Evolutionary conservation across 2,888 invertebrate genomes (phyloP).

Genomic region (Icerya purchasi): DNA sequence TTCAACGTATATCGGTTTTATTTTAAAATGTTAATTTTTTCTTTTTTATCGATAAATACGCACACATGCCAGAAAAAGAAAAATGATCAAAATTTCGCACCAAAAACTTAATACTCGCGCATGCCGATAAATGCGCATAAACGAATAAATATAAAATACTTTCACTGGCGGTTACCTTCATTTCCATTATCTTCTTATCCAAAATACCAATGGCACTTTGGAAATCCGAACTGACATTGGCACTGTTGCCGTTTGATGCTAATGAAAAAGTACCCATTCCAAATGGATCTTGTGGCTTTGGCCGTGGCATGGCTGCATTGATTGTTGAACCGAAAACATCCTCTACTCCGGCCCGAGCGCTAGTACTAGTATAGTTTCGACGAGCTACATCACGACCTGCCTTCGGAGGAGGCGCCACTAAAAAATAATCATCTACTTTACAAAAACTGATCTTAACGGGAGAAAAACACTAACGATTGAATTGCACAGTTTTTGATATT

Average conservation of each 20-base stretch:
- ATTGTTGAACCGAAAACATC: constrained; percentile 16
- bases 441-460: too few species aligned
- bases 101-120: too few species aligned
- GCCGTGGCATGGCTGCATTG: constrained; percentile 13
- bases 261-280: constrained; percentile 52
- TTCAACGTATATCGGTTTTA: too few species aligned
- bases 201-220: constrained; percentile 55
- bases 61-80: too few species aligned
- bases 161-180: too few species aligned
- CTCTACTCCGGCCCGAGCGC: constrained; percentile 18
- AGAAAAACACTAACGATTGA: background rate
- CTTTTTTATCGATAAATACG: too few species aligned
- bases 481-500: background rate
- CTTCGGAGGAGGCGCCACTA: constrained; percentile 81
- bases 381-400: constrained; percentile 33
- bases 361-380: constrained; percentile 19
- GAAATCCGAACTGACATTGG: constrained; percentile 29
- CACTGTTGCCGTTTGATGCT: constrained; percentile 25
- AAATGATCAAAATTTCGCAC: too few species aligned
- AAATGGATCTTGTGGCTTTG: constrained; percentile 41
- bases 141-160: too few species aligned
- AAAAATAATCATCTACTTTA: too few species aligned
- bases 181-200: constrained; percentile 62
- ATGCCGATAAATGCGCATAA: too few species aligned
- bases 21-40: too few species aligned